These are phyloP conservation scores for Prunella strophiata DNA, from an alignment of 2,797 vertebrate genomes.

Conservation along the genomic window DNA sequence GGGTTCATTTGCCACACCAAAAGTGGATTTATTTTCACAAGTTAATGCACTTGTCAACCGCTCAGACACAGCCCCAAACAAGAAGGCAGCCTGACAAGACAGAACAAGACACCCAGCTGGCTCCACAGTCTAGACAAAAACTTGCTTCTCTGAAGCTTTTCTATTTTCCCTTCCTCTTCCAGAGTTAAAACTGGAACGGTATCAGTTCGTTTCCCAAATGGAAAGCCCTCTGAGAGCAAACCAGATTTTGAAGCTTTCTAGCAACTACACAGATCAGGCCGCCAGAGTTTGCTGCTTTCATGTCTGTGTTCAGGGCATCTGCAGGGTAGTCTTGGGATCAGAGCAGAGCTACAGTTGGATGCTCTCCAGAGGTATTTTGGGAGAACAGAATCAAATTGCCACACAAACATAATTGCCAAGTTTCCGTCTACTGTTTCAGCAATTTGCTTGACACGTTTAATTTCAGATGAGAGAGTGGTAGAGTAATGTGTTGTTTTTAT, in stretches of 20 bases:
- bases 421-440: slow-evolving; percentile 5
- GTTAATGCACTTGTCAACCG: neutral
- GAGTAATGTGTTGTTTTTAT: neutral
- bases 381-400: slow-evolving; percentile 48
- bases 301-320: neutral
- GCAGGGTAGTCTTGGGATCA: neutral
- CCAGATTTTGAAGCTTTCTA: neutral
- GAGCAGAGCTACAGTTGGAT: neutral
- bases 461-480: neutral
- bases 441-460: neutral
- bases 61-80: neutral
- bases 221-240: neutral
- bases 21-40: neutral
- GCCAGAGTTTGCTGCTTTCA: neutral
- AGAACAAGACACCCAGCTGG: neutral
- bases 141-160: neutral
- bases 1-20: neutral
- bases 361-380: slow-evolving; percentile 38
- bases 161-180: neutral
- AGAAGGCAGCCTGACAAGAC: neutral
- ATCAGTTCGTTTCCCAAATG: neutral
- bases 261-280: neutral
- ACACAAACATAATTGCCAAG: neutral
- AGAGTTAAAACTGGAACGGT: neutral
- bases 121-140: neutral